A percentile compares a stretch with the other conserved stretches of the same genome.
Evolutionary conservation across 1,140 invertebrate genomes (phyloP).

Genomic region (Teleopsis dalmanni): DNA sequence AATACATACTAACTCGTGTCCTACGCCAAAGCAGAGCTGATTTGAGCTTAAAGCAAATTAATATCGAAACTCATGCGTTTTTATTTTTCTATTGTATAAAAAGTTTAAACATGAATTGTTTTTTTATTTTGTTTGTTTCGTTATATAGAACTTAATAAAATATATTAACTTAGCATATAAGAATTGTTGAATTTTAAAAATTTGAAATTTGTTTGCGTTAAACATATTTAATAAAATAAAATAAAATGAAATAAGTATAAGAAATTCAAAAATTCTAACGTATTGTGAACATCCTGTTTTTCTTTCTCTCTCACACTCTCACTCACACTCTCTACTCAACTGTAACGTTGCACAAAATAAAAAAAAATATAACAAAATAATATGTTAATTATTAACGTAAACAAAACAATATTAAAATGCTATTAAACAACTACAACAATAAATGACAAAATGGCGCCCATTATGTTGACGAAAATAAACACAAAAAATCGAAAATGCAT

Average conservation of each 20-base stretch:
- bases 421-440: not conserved
- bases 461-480: constrained; percentile 22
- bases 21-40: too few relatives aligned
- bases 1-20: too few relatives aligned
- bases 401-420: constrained; percentile 3
- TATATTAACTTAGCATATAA: too few relatives aligned
- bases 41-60: too few relatives aligned
- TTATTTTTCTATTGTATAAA: too few relatives aligned
- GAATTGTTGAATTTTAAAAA: too few relatives aligned
- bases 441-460: constrained; percentile 27
- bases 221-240: too few relatives aligned
- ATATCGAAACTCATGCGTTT: too few relatives aligned
- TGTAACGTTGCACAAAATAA: constrained; percentile 10
- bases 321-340: constrained; percentile 11
- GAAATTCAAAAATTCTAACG: constrained; percentile 34
- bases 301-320: constrained; percentile 17
- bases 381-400: not conserved
- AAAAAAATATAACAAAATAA: constrained; percentile 5
- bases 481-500: constrained; percentile 12
- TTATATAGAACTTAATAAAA: too few relatives aligned
- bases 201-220: too few relatives aligned
- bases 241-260: not conserved
- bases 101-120: too few relatives aligned
- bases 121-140: too few relatives aligned
- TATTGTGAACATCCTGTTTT: constrained; percentile 45